phyloP scores from a whole-genome alignment of 2,113 vertebrate genomes.

The Oryzias celebensis region DNA sequence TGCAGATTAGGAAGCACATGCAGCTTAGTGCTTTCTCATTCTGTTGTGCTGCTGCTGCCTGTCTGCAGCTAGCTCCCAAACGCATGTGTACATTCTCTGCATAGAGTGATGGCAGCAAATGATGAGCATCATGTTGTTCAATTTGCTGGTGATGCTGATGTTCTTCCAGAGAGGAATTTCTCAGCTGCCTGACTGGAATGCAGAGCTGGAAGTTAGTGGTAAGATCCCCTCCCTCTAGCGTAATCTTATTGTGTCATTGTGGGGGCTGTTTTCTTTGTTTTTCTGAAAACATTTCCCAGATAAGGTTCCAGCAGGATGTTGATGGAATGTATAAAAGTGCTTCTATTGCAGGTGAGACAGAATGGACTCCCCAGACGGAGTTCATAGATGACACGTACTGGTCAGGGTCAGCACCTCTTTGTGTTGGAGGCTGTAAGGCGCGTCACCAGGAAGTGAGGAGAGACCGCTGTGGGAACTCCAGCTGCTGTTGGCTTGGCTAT shows the following conservation, averaged over 20 bases:
- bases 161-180: constrained; percentile 40
- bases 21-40: constrained; percentile 52
- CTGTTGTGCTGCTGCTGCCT: not conserved
- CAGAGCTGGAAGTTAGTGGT: constrained; percentile 68
- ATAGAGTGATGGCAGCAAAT: constrained; percentile 17
- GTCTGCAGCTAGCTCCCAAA: not conserved
- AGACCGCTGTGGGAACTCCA: constrained; percentile 81
- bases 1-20: constrained; percentile 59
- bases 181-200: constrained; percentile 52
- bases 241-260: not conserved
- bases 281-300: not conserved
- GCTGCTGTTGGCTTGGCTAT: constrained; percentile 85
- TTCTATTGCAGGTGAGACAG: constrained; percentile 50
- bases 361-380: constrained; percentile 36
- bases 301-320: not conserved
- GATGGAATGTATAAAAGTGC: not conserved
- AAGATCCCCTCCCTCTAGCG: constrained; percentile 34
- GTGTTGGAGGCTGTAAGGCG: constrained; percentile 78
- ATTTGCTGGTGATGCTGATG: constrained; percentile 45
- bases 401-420: constrained; percentile 81
- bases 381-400: constrained; percentile 76
- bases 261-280: not conserved
- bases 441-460: constrained; percentile 79
- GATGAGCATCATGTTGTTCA: constrained; percentile 25
- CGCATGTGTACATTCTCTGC: constrained; percentile 1